A percentile compares a stretch with the other conserved stretches of the same genome.
Conservation (phyloP, 2,113 vertebrate genomes). For the Catharus bicknelli region DNA sequence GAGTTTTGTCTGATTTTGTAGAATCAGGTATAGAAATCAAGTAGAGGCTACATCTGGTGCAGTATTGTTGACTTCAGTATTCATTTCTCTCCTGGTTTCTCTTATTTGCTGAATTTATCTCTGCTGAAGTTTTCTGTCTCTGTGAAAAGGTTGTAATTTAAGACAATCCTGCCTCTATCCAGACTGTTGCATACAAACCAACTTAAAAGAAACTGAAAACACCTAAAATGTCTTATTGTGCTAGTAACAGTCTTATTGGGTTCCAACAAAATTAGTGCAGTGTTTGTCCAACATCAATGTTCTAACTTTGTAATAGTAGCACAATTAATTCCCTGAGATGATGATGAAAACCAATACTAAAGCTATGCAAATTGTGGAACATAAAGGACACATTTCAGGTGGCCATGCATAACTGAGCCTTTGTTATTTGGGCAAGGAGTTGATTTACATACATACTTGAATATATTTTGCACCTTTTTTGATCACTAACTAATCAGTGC, state of each 20-base stretch:
- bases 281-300: background rate
- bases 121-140: background rate
- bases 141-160: background rate
- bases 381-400: background rate
- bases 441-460: constrained; percentile 13
- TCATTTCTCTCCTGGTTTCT: background rate
- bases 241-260: background rate
- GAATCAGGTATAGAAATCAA: background rate
- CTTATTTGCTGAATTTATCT: background rate
- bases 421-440: background rate
- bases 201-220: background rate
- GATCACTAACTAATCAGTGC: background rate
- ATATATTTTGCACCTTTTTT: constrained; percentile 14
- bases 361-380: background rate
- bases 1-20: background rate
- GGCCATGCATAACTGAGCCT: background rate
- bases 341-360: background rate
- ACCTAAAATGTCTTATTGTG: background rate
- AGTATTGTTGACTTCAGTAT: background rate
- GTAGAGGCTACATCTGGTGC: background rate
- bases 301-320: background rate
- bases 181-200: background rate
- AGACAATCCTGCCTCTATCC: background rate
- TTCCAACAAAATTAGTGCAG: background rate
- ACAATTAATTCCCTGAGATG: background rate